These are phyloP conservation scores for Micromesistius poutassou DNA, from an alignment of 2,797 vertebrate genomes.

Conservation along the genomic window DNA sequence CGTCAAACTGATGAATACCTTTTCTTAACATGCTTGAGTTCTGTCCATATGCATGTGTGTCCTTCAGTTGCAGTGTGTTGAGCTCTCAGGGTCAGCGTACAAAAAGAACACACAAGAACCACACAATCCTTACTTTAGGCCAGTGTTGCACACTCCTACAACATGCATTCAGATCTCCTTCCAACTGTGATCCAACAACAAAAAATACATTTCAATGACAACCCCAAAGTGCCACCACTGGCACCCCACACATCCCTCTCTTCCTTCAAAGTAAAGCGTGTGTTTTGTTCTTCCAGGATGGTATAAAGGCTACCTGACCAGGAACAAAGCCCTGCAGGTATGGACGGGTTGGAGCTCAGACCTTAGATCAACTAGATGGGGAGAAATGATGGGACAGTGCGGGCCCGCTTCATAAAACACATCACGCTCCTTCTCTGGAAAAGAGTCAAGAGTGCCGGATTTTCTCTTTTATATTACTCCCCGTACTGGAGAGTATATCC, in stretches of 20 bases:
- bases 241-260: background rate
- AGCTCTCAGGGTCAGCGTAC: no score
- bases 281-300: conserved; percentile 76
- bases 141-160: background rate
- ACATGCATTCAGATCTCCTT: background rate
- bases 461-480: no score
- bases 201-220: background rate
- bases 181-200: background rate
- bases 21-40: no score
- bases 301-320: conserved; percentile 86
- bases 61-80: no score
- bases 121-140: background rate
- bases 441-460: background rate
- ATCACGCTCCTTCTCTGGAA: background rate
- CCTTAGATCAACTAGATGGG: background rate
- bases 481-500: no score
- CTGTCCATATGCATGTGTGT: no score
- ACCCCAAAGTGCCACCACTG: background rate
- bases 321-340: conserved; percentile 84
- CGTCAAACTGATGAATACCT: no score
- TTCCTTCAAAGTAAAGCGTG: background rate
- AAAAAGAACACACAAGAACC: no score
- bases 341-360: conserved; percentile 33
- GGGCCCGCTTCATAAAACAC: background rate
- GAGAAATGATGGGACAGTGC: background rate